Evolutionary conservation across 2,113 vertebrate genomes (phyloP).

Genomic region (Heptranchias perlo): DNA sequence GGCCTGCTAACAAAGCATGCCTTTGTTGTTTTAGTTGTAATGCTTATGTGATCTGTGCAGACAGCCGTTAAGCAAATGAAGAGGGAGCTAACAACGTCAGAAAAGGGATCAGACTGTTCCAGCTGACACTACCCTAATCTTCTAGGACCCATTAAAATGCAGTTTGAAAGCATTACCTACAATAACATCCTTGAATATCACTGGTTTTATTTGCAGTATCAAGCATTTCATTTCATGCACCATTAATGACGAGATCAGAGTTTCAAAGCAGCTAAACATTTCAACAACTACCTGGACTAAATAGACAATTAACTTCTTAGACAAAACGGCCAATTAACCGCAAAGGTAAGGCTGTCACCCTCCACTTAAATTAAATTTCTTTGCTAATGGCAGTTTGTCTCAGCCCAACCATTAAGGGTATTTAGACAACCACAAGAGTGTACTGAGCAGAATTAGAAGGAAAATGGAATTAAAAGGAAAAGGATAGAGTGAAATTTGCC

Average conservation of each 20-base stretch:
- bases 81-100: constrained; percentile 99
- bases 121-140: constrained; percentile 99
- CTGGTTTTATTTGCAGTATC: constrained; percentile 99
- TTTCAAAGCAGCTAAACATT: constrained; percentile 99
- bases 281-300: constrained; percentile 99
- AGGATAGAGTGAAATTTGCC: constrained; percentile 6
- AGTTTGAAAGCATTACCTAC: constrained; percentile 99
- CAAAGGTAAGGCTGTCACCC: constrained; percentile 94
- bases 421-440: constrained; percentile 67
- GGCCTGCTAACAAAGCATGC: constrained; percentile 99
- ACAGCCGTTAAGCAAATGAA: constrained; percentile 99
- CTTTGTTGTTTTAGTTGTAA: constrained; percentile 97
- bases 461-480: constrained; percentile 35
- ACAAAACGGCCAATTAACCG: constrained; percentile 99
- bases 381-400: constrained; percentile 65
- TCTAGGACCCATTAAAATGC: constrained; percentile 99
- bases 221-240: constrained; percentile 99
- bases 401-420: constrained; percentile 65
- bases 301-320: constrained; percentile 99
- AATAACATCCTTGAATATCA: constrained; percentile 99
- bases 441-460: constrained; percentile 42
- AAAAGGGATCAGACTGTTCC: constrained; percentile 97
- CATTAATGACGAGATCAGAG: constrained; percentile 99
- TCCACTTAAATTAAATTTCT: constrained; percentile 82
- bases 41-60: constrained; percentile 99